Percentiles rank a stretch among this genome's conserved stretches.
phyloP scores from a whole-genome alignment of 2,797 vertebrate species.

The Artibeus jamaicensis region DNA sequence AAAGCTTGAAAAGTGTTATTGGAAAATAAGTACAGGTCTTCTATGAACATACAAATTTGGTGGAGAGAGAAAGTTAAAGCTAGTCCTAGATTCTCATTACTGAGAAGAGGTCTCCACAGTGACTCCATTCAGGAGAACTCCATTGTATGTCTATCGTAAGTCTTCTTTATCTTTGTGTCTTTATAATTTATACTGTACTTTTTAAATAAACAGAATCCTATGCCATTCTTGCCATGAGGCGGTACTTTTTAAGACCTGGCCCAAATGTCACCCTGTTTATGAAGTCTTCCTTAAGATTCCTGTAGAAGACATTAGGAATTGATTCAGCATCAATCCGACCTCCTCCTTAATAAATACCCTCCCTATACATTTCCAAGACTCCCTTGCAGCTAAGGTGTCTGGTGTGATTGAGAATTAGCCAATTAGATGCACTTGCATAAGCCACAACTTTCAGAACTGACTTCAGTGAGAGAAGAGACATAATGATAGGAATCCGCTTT shows the following conservation, averaged over 20 bases:
- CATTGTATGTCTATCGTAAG: background rate
- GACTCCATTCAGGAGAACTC: background rate
- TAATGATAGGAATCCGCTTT: background rate
- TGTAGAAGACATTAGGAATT: background rate
- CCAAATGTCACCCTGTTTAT: background rate
- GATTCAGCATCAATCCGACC: background rate
- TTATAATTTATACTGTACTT: background rate
- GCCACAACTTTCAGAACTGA: background rate
- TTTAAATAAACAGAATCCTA: background rate
- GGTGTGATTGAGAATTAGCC: background rate
- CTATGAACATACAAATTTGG: background rate
- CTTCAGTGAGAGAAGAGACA: background rate
- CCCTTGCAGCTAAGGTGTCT: background rate
- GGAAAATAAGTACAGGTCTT: background rate
- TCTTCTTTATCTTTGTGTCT: background rate
- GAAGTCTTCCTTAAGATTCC: background rate
- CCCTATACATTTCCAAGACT: background rate
- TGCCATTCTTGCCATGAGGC: background rate
- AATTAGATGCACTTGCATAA: background rate
- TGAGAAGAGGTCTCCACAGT: background rate
- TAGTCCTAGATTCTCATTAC: background rate
- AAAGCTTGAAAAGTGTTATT: background rate
- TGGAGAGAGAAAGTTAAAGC: background rate
- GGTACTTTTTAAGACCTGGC: background rate
- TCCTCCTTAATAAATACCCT: background rate